These are phyloP conservation scores for Brachypalpus laphriformis DNA, from an alignment of 2,888 invertebrate species.

Conservation along the genomic window DNA sequence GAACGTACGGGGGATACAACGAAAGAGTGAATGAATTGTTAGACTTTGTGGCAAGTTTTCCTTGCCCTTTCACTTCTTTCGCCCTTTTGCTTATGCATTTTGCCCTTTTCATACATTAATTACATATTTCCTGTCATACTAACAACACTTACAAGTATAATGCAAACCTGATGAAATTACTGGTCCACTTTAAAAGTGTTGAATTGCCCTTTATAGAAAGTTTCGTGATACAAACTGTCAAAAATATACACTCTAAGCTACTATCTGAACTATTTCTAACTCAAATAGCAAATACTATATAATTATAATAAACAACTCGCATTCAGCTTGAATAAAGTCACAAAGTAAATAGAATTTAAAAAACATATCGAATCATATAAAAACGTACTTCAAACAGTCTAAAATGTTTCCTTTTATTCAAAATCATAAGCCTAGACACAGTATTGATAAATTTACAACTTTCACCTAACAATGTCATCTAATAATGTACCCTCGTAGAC, in stretches of 20 bases:
- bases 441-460: constrained; percentile 13
- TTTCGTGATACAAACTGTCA: too few relatives aligned
- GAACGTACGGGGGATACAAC: too few relatives aligned
- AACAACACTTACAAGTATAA: too few relatives aligned
- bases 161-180: too few relatives aligned
- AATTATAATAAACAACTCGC: not conserved
- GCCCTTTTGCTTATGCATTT: too few relatives aligned
- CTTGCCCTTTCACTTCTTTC: too few relatives aligned
- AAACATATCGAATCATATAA: not conserved
- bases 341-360: not conserved
- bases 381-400: not conserved
- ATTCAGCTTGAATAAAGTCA: not conserved
- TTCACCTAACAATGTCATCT: not conserved
- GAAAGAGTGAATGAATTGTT: too few relatives aligned
- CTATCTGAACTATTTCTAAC: not conserved
- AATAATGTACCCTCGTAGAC: not conserved
- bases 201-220: too few relatives aligned
- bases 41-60: too few relatives aligned
- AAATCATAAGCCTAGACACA: constrained; percentile 20
- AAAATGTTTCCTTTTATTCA: constrained; percentile 31
- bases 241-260: not conserved
- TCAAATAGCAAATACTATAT: not conserved
- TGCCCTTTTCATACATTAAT: too few relatives aligned
- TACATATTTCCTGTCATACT: too few relatives aligned
- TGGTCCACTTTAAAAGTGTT: too few relatives aligned